These are phyloP conservation scores for Acomys russatus DNA, from an alignment of 2,797 vertebrate species.

Conservation along the genomic window DNA sequence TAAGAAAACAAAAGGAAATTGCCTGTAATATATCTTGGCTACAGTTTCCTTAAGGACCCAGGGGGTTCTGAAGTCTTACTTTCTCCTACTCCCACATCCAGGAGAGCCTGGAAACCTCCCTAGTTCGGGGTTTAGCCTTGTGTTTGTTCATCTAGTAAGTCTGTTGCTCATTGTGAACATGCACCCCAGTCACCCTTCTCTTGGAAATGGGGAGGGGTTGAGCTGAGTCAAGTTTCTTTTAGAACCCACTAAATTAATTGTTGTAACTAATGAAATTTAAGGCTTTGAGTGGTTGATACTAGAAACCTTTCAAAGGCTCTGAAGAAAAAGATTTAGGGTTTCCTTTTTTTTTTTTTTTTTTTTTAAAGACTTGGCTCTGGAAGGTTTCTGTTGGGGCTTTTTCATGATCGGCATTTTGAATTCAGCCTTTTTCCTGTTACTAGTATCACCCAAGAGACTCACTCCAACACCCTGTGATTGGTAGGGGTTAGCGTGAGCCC, in stretches of 20 bases:
- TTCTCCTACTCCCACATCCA: not conserved
- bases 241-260: conserved; percentile 1
- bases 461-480: not conserved
- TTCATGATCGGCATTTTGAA: conserved; percentile 61
- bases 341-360: conserved; percentile 61
- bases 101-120: conserved; percentile 10
- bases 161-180: not conserved
- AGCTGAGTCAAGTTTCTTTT: conserved; percentile 36
- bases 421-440: not conserved
- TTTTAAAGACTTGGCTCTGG: conserved; percentile 7
- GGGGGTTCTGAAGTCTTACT: conserved; percentile 47
- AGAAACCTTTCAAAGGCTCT: conserved; percentile 74
- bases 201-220: not conserved
- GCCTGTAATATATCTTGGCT: conserved; percentile 72
- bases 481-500: not conserved
- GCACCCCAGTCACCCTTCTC: not conserved
- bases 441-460: not conserved
- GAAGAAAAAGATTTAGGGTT: conserved; percentile 50
- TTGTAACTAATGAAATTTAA: conserved; percentile 42
- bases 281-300: conserved; percentile 31
- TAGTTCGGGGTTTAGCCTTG: conserved; percentile 42
- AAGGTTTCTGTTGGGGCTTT: conserved; percentile 20
- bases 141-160: not conserved
- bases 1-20: conserved; percentile 71
- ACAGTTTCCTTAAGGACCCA: conserved; percentile 25